A percentile compares a stretch with the other conserved stretches of the same genome.
These are phyloP conservation scores for Agelas oroides DNA, from an alignment of 37 sponge, comb jelly and placozoan species.

Conservation along the genomic window DNA sequence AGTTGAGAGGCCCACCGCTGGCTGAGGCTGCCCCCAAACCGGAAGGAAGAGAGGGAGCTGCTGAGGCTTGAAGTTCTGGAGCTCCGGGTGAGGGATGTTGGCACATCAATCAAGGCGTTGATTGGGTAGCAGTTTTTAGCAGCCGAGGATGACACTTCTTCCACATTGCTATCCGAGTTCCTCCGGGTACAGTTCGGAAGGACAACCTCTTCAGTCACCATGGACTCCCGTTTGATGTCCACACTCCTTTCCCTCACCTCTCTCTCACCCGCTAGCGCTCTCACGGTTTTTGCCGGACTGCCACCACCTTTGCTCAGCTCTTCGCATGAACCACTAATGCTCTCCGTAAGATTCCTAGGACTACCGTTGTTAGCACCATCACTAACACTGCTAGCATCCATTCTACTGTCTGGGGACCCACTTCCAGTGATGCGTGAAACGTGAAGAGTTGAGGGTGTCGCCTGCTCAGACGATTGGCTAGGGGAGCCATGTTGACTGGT, in stretches of 20 bases:
- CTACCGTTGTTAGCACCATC: too few relatives aligned
- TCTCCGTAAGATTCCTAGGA: too few relatives aligned
- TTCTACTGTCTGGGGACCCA: too few relatives aligned
- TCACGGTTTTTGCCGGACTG: too few relatives aligned
- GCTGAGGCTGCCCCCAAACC: slow-evolving; percentile 80
- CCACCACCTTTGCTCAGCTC: too few relatives aligned
- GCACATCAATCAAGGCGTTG: slow-evolving; percentile 65
- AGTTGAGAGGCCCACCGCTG: slow-evolving; percentile 82
- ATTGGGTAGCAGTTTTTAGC: slow-evolving; percentile 42
- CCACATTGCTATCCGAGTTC: slow-evolving; percentile 27
- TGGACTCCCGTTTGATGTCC: not conserved
- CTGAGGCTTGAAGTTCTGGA: slow-evolving; percentile 72
- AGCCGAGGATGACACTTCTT: not conserved
- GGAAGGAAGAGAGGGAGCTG: slow-evolving; percentile 73
- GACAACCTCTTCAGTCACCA: not conserved
- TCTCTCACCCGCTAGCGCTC: too few relatives aligned
- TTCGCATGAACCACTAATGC: too few relatives aligned
- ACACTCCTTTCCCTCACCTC: not conserved
- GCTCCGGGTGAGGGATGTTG: slow-evolving; percentile 32
- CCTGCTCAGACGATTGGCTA: too few relatives aligned
- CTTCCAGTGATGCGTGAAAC: not conserved
- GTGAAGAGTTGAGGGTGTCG: too few relatives aligned
- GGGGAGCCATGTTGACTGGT: too few relatives aligned
- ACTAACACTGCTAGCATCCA: too few relatives aligned
- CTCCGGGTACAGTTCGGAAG: slow-evolving; percentile 7